A percentile compares a stretch with the other conserved stretches of the same genome.
Evolutionary conservation across 2,888 invertebrate genomes (phyloP).

Genomic region (Oeneis ivallda): DNA sequence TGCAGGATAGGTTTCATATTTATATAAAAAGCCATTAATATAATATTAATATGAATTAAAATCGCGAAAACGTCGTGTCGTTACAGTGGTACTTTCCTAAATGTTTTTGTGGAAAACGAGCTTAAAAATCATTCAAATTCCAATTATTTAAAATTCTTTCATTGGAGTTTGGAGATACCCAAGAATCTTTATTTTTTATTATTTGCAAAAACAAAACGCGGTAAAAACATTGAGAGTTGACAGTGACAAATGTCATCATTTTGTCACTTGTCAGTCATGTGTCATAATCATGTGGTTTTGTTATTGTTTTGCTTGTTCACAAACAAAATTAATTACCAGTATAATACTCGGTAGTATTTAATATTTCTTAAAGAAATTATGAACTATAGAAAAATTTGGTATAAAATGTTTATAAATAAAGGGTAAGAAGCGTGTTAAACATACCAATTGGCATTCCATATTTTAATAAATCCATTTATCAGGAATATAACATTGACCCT

Average conservation of each 20-base stretch:
- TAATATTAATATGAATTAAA: too few relatives aligned
- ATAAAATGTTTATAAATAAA: background rate
- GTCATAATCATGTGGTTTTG: background rate
- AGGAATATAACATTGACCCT: too few relatives aligned
- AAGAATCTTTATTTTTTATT: background rate
- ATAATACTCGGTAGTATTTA: background rate
- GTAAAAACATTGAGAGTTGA: background rate
- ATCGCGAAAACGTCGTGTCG: too few relatives aligned
- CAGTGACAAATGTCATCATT: background rate
- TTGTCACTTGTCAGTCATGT: background rate
- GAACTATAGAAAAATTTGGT: background rate
- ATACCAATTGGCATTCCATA: background rate
- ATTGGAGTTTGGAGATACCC: too few relatives aligned
- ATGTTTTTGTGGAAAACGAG: too few relatives aligned
- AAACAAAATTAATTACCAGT: background rate
- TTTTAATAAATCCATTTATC: too few relatives aligned
- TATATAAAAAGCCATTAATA: too few relatives aligned
- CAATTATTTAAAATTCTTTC: too few relatives aligned
- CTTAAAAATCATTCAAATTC: too few relatives aligned
- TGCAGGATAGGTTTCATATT: too few relatives aligned
- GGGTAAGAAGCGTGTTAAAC: background rate
- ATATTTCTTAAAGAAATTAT: background rate
- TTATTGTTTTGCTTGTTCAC: background rate
- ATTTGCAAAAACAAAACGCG: slow-evolving; percentile 6
- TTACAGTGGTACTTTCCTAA: too few relatives aligned